Evolutionary conservation across 2,113 vertebrate species (phyloP), one percentile per base, ranked within the genome.

Genomic region (Lipotes vexillifer): DNA sequence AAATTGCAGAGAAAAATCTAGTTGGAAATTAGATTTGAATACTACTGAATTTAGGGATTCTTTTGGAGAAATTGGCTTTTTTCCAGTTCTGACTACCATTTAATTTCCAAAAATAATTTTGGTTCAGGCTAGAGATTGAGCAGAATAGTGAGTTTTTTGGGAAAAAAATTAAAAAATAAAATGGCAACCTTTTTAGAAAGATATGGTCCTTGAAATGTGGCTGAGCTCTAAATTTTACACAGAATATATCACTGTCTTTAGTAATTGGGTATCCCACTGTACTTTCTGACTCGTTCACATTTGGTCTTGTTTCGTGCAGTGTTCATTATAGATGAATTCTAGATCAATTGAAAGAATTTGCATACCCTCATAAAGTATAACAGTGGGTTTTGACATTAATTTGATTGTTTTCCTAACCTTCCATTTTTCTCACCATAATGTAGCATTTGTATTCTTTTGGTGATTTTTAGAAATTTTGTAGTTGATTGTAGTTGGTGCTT

Each of bases 51-150:
- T 81, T 90, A 85, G n/a, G 36, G 5, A 27, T n/a, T 90, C 17
- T 61, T 93, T 78, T 85, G 52, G 17, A 93, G 81, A 71, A 85
- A 57, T 38, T 65, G 61, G 2, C 61, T 71, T 33, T 82, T 71
- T 81, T 65, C 11, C 29, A 71, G 29, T 89, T 61, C 17, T 89
- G 38, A 71, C 72, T 80, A 77, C 52, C 14, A 65, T 74, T 91
- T 87, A 88, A 75, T 93, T 93, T 90, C 29, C 15, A 46, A 63
- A 86, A 75, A 57, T 69, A 92, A 57, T 80, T 93, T 95, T 49
- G 81, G 4, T 86, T 90, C 49, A 90, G 90, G 27, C 21, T 66
- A 80, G 44, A 78, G 8, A 29, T 78, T 69, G 36, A 57, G 3
- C 46, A 75, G 0, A 88, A 3, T 71, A 36, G 27, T 69, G 52